phyloP scores from a whole-genome alignment of 2,113 vertebrate genomes.

The Lepidiolamprologus cunningtoni region DNA sequence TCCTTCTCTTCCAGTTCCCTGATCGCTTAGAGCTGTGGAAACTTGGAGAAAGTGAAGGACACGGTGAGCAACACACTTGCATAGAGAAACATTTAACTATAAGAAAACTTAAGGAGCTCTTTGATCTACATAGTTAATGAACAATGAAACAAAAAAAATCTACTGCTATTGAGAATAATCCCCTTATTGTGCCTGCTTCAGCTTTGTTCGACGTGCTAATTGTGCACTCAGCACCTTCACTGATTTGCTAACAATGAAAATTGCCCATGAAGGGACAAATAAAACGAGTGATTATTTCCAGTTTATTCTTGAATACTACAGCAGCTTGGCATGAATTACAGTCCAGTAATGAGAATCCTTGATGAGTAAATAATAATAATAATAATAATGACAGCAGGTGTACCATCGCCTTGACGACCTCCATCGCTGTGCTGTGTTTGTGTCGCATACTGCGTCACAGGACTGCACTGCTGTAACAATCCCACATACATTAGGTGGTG shows the following conservation, averaged over 20 bases:
- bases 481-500: background rate
- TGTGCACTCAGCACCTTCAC: background rate
- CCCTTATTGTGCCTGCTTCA: background rate
- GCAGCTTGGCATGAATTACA: background rate
- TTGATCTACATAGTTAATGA: background rate
- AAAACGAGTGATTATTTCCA: background rate
- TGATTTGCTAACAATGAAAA: background rate
- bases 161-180: background rate
- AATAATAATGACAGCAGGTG: background rate
- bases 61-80: slow-evolving; percentile 63
- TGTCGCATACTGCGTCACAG: fast-evolving
- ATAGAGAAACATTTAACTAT: background rate
- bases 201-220: background rate
- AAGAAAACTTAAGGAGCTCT: background rate
- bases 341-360: background rate
- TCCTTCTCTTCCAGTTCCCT: slow-evolving; percentile 92
- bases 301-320: background rate
- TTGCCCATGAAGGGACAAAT: background rate
- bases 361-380: background rate
- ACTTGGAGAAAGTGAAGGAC: slow-evolving; percentile 78
- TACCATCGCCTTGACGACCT: background rate
- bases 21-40: slow-evolving; percentile 89
- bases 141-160: background rate
- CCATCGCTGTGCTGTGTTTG: background rate
- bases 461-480: background rate